These are phyloP conservation scores for Notamacropus eugenii DNA, from an alignment of 2,797 vertebrate genomes.

Conservation along the genomic window DNA sequence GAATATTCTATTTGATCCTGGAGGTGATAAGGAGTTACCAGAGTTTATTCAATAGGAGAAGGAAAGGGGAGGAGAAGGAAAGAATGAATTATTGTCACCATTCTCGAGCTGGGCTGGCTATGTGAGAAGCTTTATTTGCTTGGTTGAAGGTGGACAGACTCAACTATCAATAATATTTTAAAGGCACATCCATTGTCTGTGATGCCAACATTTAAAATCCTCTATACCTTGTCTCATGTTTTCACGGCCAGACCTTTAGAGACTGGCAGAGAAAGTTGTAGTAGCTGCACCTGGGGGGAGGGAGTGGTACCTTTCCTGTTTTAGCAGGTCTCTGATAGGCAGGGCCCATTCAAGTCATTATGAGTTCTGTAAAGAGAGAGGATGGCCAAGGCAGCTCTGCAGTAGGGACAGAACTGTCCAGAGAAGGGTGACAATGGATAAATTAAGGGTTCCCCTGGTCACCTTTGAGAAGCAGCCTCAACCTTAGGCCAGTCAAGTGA, in stretches of 20 bases:
- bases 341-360: constrained; percentile 37
- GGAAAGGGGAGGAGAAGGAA: background rate
- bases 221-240: constrained; percentile 35
- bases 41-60: no score
- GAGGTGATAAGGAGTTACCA: background rate
- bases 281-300: no score
- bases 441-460: constrained; percentile 23
- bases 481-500: constrained; percentile 43
- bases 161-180: constrained; percentile 39
- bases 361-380: constrained; percentile 52
- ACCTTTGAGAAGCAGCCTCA: constrained; percentile 47
- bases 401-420: constrained; percentile 33
- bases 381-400: constrained; percentile 34
- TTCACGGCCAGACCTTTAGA: constrained; percentile 31
- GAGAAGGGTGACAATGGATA: constrained; percentile 33
- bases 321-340: constrained; percentile 49
- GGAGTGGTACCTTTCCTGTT: background rate
- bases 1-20: background rate
- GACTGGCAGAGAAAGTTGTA: background rate
- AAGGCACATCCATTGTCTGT: constrained; percentile 50
- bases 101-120: no score
- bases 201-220: constrained; percentile 9
- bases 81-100: no score
- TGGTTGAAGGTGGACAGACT: constrained; percentile 42
- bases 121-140: background rate